Evolutionary conservation across 2,797 vertebrate species (phyloP).

Genomic region (Bradypus variegatus): DNA sequence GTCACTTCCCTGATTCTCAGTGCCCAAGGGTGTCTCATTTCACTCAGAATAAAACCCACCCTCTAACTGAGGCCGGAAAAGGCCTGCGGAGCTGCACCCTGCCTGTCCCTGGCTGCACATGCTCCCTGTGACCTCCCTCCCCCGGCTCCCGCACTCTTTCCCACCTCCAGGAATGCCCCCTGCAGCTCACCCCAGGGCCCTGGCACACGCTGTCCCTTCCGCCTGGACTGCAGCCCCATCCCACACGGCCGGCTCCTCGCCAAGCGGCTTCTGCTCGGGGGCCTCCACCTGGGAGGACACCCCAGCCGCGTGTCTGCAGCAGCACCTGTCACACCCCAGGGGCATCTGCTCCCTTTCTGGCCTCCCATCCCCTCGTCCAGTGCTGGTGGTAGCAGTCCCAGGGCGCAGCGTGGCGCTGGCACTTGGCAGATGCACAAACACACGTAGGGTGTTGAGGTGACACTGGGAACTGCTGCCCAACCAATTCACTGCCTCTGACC

Average conservation of each 20-base stretch:
- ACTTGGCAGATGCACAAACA: too few species aligned
- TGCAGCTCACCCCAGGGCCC: background rate
- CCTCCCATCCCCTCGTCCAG: background rate
- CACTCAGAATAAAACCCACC: background rate
- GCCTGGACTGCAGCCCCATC: background rate
- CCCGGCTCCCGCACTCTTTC: too few species aligned
- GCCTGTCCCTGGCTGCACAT: background rate
- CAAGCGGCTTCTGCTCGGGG: too few species aligned
- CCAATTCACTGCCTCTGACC: background rate
- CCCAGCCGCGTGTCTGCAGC: too few species aligned
- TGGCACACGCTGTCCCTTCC: background rate
- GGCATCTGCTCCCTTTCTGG: background rate
- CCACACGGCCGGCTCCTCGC: too few species aligned
- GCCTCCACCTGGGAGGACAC: background rate
- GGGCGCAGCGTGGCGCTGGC: background rate
- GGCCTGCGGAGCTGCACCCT: background rate
- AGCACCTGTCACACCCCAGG: rapidly evolving
- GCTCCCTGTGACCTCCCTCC: background rate
- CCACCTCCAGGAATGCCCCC: too few species aligned
- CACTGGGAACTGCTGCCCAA: background rate
- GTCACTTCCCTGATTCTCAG: background rate
- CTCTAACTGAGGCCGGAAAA: background rate
- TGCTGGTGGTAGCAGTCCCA: background rate
- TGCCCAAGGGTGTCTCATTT: rapidly evolving
- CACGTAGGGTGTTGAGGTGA: rapidly evolving